phyloP scores from a whole-genome alignment of 1,140 invertebrate species.

The Augochlora pura region DNA sequence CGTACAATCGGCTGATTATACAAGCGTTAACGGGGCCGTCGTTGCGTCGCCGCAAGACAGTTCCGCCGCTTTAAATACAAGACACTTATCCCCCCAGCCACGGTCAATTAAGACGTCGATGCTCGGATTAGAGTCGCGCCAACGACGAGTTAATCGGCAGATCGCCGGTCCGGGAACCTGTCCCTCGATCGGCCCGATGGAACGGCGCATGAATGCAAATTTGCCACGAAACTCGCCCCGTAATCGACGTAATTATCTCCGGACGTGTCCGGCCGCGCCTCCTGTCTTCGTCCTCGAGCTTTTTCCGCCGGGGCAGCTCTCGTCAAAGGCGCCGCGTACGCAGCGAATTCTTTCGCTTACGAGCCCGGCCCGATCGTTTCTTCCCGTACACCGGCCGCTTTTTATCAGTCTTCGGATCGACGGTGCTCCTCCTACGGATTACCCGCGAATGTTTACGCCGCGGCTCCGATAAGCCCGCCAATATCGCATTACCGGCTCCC shows the following conservation, averaged over 20 bases:
- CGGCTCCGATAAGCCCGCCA: constrained; percentile 44
- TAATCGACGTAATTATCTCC: constrained; percentile 38
- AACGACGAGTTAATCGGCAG: constrained; percentile 33
- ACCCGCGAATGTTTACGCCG: constrained; percentile 51
- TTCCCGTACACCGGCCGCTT: too few species aligned
- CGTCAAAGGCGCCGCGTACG: constrained; percentile 22
- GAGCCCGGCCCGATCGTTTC: constrained; percentile 1
- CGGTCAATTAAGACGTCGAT: constrained; percentile 35
- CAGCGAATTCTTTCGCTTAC: not conserved
- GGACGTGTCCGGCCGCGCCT: too few species aligned
- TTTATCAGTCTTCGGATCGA: not conserved
- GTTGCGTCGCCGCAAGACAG: not conserved
- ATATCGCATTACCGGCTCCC: constrained; percentile 57
- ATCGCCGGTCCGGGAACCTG: constrained; percentile 26
- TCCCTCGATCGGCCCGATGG: constrained; percentile 12
- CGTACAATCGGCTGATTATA: too few species aligned
- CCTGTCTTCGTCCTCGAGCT: not conserved
- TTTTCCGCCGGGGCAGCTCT: not conserved
- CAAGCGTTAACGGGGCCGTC: constrained; percentile 28
- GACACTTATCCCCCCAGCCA: not conserved
- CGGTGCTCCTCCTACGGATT: constrained; percentile 17
- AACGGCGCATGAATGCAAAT: constrained; percentile 43
- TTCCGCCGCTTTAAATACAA: constrained; percentile 25
- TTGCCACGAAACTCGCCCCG: constrained; percentile 27
- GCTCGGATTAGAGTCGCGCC: constrained; percentile 27